Evolutionary conservation across 2,113 vertebrate genomes (phyloP).

Genomic region (Sturnus vulgaris): DNA sequence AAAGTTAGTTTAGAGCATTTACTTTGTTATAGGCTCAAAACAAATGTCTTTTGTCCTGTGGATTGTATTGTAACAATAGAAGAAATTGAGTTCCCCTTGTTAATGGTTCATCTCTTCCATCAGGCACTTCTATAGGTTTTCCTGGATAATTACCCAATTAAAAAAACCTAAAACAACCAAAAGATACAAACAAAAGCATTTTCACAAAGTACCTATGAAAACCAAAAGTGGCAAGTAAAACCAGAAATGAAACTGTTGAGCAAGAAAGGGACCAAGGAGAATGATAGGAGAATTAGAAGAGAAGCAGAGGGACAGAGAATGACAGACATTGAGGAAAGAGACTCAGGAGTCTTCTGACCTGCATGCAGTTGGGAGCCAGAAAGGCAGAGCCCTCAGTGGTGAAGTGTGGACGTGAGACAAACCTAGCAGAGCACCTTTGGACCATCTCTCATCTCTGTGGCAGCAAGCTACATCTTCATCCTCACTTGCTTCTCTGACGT

Average conservation of each 20-base stretch:
- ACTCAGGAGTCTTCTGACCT: background rate
- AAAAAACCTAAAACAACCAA: background rate
- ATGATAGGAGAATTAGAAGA: background rate
- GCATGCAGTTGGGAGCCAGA: fast-evolving
- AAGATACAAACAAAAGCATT: background rate
- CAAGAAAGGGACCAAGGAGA: background rate
- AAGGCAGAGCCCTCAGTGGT: background rate
- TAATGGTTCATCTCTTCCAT: background rate
- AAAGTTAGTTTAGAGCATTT: background rate
- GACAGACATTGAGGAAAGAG: background rate
- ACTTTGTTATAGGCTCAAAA: background rate
- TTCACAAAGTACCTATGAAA: background rate
- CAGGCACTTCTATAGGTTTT: background rate
- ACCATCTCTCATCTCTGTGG: background rate
- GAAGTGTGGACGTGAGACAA: background rate
- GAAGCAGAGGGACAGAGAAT: background rate
- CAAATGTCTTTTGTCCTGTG: background rate
- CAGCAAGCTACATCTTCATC: background rate
- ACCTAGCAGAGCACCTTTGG: background rate
- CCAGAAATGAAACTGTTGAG: background rate
- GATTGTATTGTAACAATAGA: background rate
- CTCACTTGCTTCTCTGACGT: background rate
- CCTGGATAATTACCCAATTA: background rate
- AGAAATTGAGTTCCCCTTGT: background rate
- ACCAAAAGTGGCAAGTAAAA: background rate